phyloP scores from a whole-genome alignment of 2,797 vertebrate species.

The Acridotheres tristis region DNA sequence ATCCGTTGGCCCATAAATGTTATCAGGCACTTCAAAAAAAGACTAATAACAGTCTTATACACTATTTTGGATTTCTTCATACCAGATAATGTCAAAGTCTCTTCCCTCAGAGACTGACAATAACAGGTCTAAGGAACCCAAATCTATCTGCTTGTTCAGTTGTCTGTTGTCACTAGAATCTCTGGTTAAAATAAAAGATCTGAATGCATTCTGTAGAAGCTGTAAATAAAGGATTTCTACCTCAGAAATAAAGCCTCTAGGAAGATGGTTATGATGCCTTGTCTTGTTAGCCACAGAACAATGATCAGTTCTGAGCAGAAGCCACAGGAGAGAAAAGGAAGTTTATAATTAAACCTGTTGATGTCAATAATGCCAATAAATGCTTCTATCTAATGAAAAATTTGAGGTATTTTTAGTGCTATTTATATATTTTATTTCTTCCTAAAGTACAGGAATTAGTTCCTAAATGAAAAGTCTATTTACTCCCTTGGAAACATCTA shows the following conservation, averaged over 20 bases:
- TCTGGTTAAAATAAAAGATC: slow-evolving; percentile 55
- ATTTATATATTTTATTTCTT: slow-evolving; percentile 80
- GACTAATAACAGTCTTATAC: slow-evolving; percentile 71
- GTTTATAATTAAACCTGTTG: slow-evolving; percentile 50
- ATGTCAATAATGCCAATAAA: slow-evolving; percentile 72
- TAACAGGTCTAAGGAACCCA: slow-evolving; percentile 47
- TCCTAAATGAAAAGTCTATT: slow-evolving; percentile 71
- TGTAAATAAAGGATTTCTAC: slow-evolving; percentile 56
- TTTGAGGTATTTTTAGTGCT: slow-evolving; percentile 85
- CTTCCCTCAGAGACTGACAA: slow-evolving; percentile 31
- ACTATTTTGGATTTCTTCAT: slow-evolving; percentile 40
- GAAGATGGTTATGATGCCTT: slow-evolving; percentile 53
- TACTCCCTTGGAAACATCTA: slow-evolving; percentile 72
- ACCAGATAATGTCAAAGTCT: slow-evolving; percentile 43
- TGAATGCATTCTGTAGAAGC: slow-evolving; percentile 51
- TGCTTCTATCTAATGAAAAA: slow-evolving; percentile 76
- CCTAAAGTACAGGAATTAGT: slow-evolving; percentile 77
- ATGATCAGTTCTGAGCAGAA: slow-evolving; percentile 49
- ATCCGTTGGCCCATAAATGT: slow-evolving; percentile 72
- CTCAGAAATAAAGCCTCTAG: slow-evolving; percentile 66
- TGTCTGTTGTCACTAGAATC: slow-evolving; percentile 64
- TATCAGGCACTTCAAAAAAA: slow-evolving; percentile 82
- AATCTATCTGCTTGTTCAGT: slow-evolving; percentile 47
- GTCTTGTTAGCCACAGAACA: slow-evolving; percentile 27
- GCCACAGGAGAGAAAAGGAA: slow-evolving; percentile 69